Evolutionary conservation across 2,113 vertebrate species (phyloP).

Genomic region (Python bivittatus): DNA sequence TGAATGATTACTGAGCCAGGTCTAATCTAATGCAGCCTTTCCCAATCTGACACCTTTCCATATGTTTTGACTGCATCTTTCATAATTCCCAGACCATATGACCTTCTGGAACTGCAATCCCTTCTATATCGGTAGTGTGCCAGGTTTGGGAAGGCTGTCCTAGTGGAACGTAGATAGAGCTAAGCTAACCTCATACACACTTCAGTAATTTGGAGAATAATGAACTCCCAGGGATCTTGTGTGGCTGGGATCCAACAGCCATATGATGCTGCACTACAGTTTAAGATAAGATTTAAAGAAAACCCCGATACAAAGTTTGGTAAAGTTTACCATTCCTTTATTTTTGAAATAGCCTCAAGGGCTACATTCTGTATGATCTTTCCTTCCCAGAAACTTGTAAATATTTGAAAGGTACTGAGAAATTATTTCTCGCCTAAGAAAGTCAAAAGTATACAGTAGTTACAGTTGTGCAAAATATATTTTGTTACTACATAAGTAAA

Average conservation of each 20-base stretch:
- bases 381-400: slow-evolving; percentile 10
- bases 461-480: slow-evolving; percentile 13
- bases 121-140: background rate
- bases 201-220: background rate
- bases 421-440: background rate
- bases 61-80: background rate
- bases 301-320: background rate
- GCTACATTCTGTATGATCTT: background rate
- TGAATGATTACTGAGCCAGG: background rate
- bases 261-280: background rate
- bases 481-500: slow-evolving; percentile 15
- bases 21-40: background rate
- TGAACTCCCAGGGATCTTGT: background rate
- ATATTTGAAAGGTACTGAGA: background rate
- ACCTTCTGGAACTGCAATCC: background rate
- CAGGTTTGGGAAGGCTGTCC: background rate
- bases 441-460: background rate
- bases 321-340: background rate
- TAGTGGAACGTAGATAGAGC: background rate
- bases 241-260: background rate
- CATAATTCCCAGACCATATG: background rate
- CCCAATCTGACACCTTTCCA: background rate
- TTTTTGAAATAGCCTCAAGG: background rate
- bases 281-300: background rate
- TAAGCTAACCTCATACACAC: background rate